A percentile compares a stretch with the other conserved stretches of the same genome.
Conservation (phyloP, 2,797 vertebrate genomes). For the Sebastes diaconus region DNA sequence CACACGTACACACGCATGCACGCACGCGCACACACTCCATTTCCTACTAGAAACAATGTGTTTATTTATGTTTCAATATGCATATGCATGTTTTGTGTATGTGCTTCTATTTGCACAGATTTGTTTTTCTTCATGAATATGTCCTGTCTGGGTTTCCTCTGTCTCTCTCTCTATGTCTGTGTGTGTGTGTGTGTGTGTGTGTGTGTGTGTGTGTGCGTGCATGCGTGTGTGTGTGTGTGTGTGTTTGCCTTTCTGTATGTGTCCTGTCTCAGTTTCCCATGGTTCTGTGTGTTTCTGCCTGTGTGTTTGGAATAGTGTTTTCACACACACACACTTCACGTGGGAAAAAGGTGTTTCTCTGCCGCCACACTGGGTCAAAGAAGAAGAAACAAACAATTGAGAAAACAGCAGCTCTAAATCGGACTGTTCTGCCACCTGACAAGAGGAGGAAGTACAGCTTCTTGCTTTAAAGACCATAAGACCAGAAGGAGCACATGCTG, state of each 20-base stretch:
- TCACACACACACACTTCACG: slow-evolving; percentile 13
- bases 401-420: slow-evolving; percentile 15
- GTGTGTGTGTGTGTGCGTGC: no score
- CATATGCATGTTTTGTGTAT: slow-evolving; percentile 28
- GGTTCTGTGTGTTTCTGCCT: no score
- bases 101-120: background rate
- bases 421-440: slow-evolving; percentile 21
- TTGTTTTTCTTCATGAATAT: background rate
- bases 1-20: background rate
- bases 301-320: no score
- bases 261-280: no score
- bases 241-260: no score
- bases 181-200: no score
- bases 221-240: no score
- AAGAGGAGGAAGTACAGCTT: slow-evolving; percentile 11
- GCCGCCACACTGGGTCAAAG: background rate
- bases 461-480: background rate
- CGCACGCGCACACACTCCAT: slow-evolving; percentile 13
- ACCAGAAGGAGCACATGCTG: no score
- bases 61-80: slow-evolving; percentile 31
- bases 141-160: no score
- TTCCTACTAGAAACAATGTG: slow-evolving; percentile 73
- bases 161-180: no score
- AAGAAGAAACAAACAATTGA: slow-evolving; percentile 33
- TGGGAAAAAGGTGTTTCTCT: slow-evolving; percentile 37